Percentiles rank a stretch among this genome's conserved stretches.
phyloP scores from a whole-genome alignment of 2,888 invertebrate species.

The Coelogynopora nodosa region DNA sequence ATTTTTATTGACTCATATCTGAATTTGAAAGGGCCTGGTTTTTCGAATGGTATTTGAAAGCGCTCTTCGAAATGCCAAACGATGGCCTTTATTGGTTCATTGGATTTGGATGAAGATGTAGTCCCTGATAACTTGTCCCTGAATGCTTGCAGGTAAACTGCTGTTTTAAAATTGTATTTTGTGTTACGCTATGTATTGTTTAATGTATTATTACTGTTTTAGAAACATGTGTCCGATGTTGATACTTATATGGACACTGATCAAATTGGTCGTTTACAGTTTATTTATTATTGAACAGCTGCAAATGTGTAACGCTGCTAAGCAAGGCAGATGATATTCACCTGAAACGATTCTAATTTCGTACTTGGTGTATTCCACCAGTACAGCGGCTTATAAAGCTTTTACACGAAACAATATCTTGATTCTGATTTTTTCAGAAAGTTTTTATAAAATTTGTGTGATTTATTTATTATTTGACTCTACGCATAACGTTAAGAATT shows the following conservation, averaged over 20 bases:
- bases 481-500: constrained; percentile 37
- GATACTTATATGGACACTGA: neutral
- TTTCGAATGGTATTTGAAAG: too few relatives aligned
- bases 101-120: neutral
- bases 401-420: neutral
- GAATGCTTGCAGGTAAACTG: neutral
- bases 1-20: too few relatives aligned
- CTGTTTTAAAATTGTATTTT: neutral
- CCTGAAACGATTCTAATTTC: constrained; percentile 14
- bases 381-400: constrained; percentile 13
- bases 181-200: neutral
- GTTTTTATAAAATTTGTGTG: neutral
- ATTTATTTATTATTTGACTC: constrained; percentile 27
- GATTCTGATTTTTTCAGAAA: neutral
- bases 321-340: constrained; percentile 1
- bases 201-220: neutral
- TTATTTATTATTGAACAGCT: neutral
- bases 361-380: neutral
- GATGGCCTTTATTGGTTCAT: too few relatives aligned
- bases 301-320: neutral
- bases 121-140: neutral
- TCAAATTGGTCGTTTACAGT: neutral
- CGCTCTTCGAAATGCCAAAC: too few relatives aligned
- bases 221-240: neutral
- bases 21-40: too few relatives aligned